phyloP scores from a whole-genome alignment of 1,140 invertebrate genomes.

The Bombus polaris region DNA sequence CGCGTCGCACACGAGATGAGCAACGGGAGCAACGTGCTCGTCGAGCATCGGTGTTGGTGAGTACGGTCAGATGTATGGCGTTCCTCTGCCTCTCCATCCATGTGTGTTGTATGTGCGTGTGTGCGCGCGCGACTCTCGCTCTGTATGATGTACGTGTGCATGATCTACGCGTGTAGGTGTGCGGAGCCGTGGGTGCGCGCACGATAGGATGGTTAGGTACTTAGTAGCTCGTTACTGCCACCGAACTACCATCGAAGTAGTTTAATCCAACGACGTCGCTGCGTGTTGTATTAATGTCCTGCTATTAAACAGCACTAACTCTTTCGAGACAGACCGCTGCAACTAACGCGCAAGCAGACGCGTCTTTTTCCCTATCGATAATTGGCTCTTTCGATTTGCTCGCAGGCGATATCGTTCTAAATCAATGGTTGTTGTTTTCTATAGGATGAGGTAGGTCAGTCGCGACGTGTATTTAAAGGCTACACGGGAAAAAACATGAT shows the following conservation, averaged over 20 bases:
- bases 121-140: too few species aligned
- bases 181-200: not conserved
- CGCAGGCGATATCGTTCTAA: not conserved
- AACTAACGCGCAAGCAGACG: too few species aligned
- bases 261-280: not conserved
- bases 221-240: conserved; percentile 7
- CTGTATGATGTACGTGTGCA: too few species aligned
- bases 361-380: not conserved
- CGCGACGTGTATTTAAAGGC: too few species aligned
- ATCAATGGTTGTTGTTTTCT: too few species aligned
- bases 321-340: not conserved
- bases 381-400: not conserved
- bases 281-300: not conserved
- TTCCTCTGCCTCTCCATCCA: too few species aligned
- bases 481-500: too few species aligned
- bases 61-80: not conserved
- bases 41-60: not conserved
- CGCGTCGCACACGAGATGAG: not conserved
- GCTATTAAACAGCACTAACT: not conserved
- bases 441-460: too few species aligned
- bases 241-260: not conserved
- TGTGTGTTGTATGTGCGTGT: too few species aligned
- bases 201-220: conserved; percentile 8
- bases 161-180: not conserved
- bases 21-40: conserved; percentile 15